Conservation (phyloP, 1,140 invertebrate genomes). For the Drosophila bipectinata region DNA sequence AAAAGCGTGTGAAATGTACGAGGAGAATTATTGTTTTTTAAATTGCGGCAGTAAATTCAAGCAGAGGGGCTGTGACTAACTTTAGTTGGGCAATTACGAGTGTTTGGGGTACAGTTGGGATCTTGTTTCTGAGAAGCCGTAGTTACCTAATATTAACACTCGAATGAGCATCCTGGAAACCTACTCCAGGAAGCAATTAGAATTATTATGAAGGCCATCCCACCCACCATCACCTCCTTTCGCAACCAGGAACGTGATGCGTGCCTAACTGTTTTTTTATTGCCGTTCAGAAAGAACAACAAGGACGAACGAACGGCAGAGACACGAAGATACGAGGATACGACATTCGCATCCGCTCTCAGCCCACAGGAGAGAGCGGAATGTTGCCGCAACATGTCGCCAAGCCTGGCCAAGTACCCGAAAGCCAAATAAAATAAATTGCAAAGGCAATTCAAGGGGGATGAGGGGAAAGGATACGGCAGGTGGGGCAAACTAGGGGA, state of each 20-base stretch:
- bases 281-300: conserved; percentile 50
- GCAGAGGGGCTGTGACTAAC: neutral
- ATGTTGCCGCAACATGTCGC: conserved; percentile 40
- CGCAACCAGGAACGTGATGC: conserved; percentile 71
- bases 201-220: conserved; percentile 75
- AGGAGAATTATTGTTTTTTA: conserved; percentile 22
- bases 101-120: neutral
- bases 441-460: conserved; percentile 60
- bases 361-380: conserved; percentile 22
- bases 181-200: conserved; percentile 77
- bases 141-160: conserved; percentile 35
- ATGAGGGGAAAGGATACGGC: neutral
- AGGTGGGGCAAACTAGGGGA: neutral
- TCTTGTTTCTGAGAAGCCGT: neutral
- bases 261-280: conserved; percentile 81
- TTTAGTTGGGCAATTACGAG: neutral
- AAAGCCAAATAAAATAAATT: conserved; percentile 69
- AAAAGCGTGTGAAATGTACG: conserved; percentile 53
- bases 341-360: conserved; percentile 30
- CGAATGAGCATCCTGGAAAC: conserved; percentile 57
- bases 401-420: conserved; percentile 71
- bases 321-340: conserved; percentile 14
- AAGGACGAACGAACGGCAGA: conserved; percentile 16
- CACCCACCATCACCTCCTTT: conserved; percentile 26
- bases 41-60: conserved; percentile 1